These are phyloP conservation scores for Aviceda subcristata DNA, from an alignment of 2,113 vertebrate genomes.

Conservation along the genomic window DNA sequence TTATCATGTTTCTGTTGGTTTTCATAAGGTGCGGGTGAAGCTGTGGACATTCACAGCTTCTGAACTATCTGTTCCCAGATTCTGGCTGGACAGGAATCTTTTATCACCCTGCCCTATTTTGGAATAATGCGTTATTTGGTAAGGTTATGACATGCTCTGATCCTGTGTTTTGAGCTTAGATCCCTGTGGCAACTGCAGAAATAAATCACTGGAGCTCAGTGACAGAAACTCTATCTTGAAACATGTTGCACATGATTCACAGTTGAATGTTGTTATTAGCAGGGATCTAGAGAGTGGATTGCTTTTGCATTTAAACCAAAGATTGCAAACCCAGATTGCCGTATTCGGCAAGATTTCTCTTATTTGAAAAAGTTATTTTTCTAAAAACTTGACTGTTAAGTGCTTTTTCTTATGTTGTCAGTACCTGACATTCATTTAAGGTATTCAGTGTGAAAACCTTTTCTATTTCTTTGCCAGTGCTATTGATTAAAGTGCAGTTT, in stretches of 20 bases:
- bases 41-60: not conserved
- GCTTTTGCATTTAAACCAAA: not conserved
- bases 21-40: not conserved
- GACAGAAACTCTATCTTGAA: not conserved
- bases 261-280: not conserved
- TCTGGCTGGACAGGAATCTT: not conserved
- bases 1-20: not conserved
- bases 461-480: not conserved
- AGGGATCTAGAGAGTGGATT: not conserved
- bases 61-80: not conserved
- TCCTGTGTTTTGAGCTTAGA: not conserved
- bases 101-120: not conserved
- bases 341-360: not conserved
- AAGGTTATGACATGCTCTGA: not conserved
- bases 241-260: not conserved
- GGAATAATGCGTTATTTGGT: not conserved
- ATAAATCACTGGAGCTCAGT: not conserved
- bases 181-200: not conserved
- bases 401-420: not conserved
- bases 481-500: constrained; percentile 45
- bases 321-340: not conserved
- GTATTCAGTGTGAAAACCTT: not conserved
- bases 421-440: not conserved
- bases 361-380: not conserved
- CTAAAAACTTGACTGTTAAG: not conserved